phyloP scores from a whole-genome alignment of 2,888 invertebrate species.

The Gastrophysa polygoni region DNA sequence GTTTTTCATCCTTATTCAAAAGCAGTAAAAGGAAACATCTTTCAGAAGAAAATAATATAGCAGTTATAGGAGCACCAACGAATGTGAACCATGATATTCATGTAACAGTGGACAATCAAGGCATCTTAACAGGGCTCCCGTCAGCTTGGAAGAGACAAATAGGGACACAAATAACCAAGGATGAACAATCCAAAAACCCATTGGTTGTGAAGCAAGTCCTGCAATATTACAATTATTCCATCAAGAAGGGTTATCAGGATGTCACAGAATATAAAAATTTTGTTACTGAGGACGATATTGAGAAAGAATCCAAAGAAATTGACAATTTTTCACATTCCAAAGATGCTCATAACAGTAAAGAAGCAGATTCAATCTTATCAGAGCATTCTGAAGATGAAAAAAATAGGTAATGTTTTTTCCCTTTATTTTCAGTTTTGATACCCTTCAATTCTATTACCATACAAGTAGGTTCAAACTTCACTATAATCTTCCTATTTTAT shows the following conservation, averaged over 20 bases:
- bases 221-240: conserved; percentile 87
- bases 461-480: no score
- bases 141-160: conserved; percentile 80
- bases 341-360: conserved; percentile 73
- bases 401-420: no score
- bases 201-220: conserved; percentile 89
- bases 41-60: conserved; percentile 54
- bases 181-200: conserved; percentile 89
- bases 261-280: conserved; percentile 78
- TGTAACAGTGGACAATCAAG: conserved; percentile 84
- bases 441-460: no score
- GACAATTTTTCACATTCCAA: conserved; percentile 77
- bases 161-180: conserved; percentile 81
- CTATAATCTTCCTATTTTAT: no score
- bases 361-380: conserved; percentile 48
- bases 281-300: conserved; percentile 79
- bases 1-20: conserved; percentile 33
- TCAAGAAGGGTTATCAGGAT: conserved; percentile 77
- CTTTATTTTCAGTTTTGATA: no score
- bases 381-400: conserved; percentile 11
- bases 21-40: conserved; percentile 26
- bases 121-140: conserved; percentile 85
- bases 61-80: conserved; percentile 67
- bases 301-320: conserved; percentile 83
- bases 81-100: conserved; percentile 86